Base-by-base conservation (phyloP, 2,888 invertebrate genomes). In the Noctua janthina region DNA sequence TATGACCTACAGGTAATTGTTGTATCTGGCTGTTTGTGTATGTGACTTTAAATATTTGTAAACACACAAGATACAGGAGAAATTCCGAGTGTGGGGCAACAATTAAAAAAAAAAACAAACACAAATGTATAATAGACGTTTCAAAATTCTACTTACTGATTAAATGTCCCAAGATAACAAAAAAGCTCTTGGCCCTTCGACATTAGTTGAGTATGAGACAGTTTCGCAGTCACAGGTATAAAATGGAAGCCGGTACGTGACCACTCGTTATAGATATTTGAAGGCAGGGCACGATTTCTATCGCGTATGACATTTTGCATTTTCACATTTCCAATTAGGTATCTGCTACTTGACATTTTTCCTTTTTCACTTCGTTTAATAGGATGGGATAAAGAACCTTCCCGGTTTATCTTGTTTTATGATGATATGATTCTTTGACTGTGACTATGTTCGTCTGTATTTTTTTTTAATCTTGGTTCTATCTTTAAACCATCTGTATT, bases 271-370 rank as follows among this genome's bases (percentile, higher is more conserved):
- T 51, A 68, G 43, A 80, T 78, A 79, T 85, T 89, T 70, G 84
- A 76, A 87, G 46, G 80, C 90, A 67, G 76, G 72, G 86, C 89
- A 89, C 89, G 89, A 90, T 87, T 84, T 84, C 82, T 84, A 90
- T 89, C 83, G 86, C 79, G 75, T 72, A 82, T 72, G 84, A 79
- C 84, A 86, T 89, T 90, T 86, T 90, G 80, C 86, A 76, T 90
- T 90, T 87, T 79, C 81, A 84, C 82, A 83, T 83, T 85, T 82
- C 89, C 89, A 85, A 90, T 89, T 87, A 68, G 46, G 68, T 46
- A 90, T 84, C 71, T 81, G 68, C 29, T 82, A 72, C 83, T 80
- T 87, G 82, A 75, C 76, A 78, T 83, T 89, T 82, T 83, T 87
- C 73, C 69, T 81, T 87, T 72, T 77, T 54, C 77, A 73, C 78